Conservation (phyloP, 2,113 vertebrate species). For the Pluvialis apricaria region DNA sequence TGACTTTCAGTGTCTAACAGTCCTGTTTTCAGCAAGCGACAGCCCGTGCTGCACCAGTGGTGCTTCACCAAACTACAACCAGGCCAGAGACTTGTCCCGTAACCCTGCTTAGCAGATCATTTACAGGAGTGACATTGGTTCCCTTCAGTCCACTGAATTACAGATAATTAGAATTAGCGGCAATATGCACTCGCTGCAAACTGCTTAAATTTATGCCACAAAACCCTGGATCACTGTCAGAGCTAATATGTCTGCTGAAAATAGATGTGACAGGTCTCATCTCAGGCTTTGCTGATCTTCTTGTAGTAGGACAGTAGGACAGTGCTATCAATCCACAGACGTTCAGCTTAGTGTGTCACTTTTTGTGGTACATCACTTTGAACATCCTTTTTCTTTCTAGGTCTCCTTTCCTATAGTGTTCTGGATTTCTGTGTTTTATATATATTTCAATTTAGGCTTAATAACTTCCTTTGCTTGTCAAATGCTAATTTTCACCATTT, state of each 20-base stretch:
- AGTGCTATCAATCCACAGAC: background rate
- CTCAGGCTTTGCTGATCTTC: background rate
- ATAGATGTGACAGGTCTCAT: background rate
- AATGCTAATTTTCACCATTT: background rate
- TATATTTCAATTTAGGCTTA: background rate
- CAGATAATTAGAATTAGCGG: constrained; percentile 14
- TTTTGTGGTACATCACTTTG: background rate
- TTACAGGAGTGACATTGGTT: background rate
- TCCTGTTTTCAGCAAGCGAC: background rate
- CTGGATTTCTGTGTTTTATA: background rate
- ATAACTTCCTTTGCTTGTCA: background rate
- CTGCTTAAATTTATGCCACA: background rate
- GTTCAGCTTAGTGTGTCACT: background rate
- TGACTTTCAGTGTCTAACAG: background rate
- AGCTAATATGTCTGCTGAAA: background rate
- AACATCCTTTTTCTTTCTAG: background rate
- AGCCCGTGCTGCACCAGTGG: background rate
- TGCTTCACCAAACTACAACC: background rate
- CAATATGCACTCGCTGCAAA: background rate
- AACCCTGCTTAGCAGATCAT: background rate
- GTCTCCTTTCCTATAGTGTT: background rate
- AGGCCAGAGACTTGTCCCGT: background rate
- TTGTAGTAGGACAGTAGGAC: background rate
- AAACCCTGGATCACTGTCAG: constrained; percentile 15
- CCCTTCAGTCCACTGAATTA: background rate